phyloP scores from a whole-genome alignment of 2,113 vertebrate genomes.

The Erythrocebus patas region DNA sequence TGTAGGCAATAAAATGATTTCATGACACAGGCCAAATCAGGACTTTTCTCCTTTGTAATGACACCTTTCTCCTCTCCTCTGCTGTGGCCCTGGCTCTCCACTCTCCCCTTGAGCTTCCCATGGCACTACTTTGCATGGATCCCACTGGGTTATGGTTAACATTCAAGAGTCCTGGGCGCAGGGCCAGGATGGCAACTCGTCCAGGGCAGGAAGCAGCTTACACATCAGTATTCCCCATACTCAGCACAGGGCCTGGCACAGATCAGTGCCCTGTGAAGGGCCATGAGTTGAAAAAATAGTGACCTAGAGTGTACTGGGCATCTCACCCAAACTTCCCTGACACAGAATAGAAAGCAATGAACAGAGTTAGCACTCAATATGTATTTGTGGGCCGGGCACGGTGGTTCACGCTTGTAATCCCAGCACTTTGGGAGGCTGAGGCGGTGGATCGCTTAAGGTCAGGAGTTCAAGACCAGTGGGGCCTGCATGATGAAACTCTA shows the following conservation, averaged over 20 bases:
- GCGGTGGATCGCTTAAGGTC: too few species aligned
- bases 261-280: not conserved
- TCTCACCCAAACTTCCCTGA: not conserved
- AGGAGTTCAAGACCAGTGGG: too few species aligned
- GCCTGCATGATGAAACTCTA: too few species aligned
- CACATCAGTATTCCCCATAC: fast-evolving
- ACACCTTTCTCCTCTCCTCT: not conserved
- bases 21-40: not conserved
- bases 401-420: too few species aligned
- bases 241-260: not conserved
- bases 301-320: not conserved
- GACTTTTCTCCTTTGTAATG: not conserved
- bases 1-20: not conserved
- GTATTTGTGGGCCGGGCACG: fast-evolving
- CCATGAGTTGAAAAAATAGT: not conserved
- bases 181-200: not conserved
- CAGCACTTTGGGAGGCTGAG: too few species aligned
- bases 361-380: not conserved
- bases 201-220: not conserved
- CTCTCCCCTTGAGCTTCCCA: not conserved
- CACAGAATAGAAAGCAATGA: not conserved
- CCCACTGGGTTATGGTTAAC: not conserved
- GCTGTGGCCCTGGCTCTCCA: not conserved
- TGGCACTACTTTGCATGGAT: not conserved
- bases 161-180: not conserved